phyloP scores from a whole-genome alignment of 2,888 invertebrate species.

The Hipparchia semele region DNA sequence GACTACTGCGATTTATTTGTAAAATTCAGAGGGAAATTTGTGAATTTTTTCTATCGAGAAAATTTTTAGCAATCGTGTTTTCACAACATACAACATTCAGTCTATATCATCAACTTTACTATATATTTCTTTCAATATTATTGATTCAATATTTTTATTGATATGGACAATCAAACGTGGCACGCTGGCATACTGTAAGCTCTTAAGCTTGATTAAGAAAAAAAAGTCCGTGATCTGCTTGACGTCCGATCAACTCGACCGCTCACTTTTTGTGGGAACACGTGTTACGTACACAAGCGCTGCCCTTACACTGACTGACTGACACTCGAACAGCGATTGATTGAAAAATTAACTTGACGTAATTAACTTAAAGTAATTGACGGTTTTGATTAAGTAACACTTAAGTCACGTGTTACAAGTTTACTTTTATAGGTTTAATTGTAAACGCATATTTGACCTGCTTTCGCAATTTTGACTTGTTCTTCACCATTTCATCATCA shows the following conservation, averaged over 20 bases:
- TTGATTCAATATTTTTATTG: too few relatives aligned
- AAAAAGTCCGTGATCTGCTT: constrained; percentile 25
- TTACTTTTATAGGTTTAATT: not conserved
- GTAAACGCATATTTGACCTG: constrained; percentile 3
- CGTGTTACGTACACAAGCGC: constrained; percentile 36
- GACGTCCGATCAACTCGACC: constrained; percentile 36
- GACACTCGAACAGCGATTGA: constrained; percentile 13
- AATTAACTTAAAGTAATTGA: constrained; percentile 29
- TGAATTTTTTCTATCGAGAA: too few relatives aligned
- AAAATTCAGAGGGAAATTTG: too few relatives aligned
- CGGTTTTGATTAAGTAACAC: constrained; percentile 26
- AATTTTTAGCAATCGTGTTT: too few relatives aligned
- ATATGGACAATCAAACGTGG: too few relatives aligned
- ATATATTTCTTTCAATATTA: too few relatives aligned
- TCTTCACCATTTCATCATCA: not conserved
- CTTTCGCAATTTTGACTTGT: constrained; percentile 9
- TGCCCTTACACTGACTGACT: constrained; percentile 23
- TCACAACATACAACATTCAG: too few relatives aligned
- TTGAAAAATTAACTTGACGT: constrained; percentile 25
- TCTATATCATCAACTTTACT: too few relatives aligned
- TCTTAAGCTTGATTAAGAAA: constrained; percentile 23
- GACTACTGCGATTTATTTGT: too few relatives aligned
- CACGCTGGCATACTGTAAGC: too few relatives aligned
- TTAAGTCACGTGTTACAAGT: constrained; percentile 16
- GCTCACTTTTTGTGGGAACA: constrained; percentile 43